These are phyloP conservation scores for Ephydatia muelleri DNA, from an alignment of 37 sponge, comb jelly and placozoan species.

Conservation along the genomic window DNA sequence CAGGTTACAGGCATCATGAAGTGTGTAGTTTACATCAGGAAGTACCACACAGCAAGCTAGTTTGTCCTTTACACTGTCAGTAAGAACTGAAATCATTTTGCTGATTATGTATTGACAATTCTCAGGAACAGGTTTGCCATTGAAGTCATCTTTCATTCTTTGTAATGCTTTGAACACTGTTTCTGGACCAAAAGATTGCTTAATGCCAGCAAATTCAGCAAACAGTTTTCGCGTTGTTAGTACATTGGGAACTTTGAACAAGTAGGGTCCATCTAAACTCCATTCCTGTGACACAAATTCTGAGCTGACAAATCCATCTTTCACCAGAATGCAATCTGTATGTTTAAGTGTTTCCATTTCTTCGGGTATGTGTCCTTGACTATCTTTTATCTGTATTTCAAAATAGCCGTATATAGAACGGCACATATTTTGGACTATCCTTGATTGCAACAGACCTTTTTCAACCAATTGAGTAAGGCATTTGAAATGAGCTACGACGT, in stretches of 20 bases:
- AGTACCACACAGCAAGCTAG: no score
- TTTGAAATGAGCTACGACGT: no score
- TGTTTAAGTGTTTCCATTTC: not conserved
- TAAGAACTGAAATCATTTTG: not conserved
- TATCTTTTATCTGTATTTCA: no score
- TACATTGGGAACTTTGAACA: not conserved
- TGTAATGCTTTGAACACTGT: not conserved
- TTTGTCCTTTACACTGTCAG: not conserved
- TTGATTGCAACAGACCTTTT: no score
- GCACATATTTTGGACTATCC: no score
- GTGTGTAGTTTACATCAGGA: slow-evolving; percentile 17
- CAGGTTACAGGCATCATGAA: slow-evolving; percentile 21
- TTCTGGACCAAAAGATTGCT: not conserved
- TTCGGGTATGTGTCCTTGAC: no score
- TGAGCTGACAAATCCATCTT: slow-evolving; percentile 4
- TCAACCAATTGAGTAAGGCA: no score
- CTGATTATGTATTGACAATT: not conserved
- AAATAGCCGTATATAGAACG: slow-evolving; percentile 15
- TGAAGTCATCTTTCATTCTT: not conserved
- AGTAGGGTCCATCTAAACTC: slow-evolving; percentile 17
- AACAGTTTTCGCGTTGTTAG: not conserved
- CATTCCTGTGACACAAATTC: not conserved
- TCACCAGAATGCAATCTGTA: not conserved
- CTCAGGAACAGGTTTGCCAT: not conserved
- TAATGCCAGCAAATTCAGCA: not conserved